Evolutionary conservation across 92 coral and sea anemone species (phyloP).

Genomic region (Scolanthus callimorphus): DNA sequence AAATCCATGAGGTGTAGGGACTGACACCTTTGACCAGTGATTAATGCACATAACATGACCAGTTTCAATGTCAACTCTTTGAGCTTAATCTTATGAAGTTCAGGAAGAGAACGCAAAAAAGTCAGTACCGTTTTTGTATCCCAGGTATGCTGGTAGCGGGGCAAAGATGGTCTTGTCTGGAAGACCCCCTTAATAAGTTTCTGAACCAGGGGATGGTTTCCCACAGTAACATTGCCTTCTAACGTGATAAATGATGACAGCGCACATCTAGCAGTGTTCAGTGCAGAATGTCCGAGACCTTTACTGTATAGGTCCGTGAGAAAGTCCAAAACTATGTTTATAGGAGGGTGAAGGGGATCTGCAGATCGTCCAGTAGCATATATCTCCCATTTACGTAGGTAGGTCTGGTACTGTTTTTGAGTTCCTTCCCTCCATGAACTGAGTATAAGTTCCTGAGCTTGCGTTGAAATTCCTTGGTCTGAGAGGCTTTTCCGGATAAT

Average conservation of each 20-base stretch:
- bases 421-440: slow-evolving; percentile 36
- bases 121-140: background rate
- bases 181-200: slow-evolving; percentile 19
- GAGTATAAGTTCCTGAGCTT: slow-evolving; percentile 44
- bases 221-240: slow-evolving; percentile 21
- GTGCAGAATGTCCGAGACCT: slow-evolving; percentile 28
- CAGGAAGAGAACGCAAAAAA: too few relatives aligned
- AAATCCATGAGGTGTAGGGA: slow-evolving; percentile 18
- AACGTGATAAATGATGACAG: background rate
- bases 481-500: background rate
- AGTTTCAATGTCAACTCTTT: slow-evolving; percentile 6
- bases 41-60: slow-evolving; percentile 26
- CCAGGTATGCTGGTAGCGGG: slow-evolving; percentile 3
- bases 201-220: slow-evolving; percentile 32
- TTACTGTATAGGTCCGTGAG: slow-evolving; percentile 5
- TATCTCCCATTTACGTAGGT: slow-evolving; percentile 45
- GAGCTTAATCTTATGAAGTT: background rate
- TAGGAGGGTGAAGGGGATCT: slow-evolving; percentile 41
- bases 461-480: slow-evolving; percentile 39
- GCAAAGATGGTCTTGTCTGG: slow-evolving; percentile 18
- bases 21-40: slow-evolving; percentile 12
- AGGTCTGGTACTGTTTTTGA: slow-evolving; percentile 34
- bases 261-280: too few relatives aligned
- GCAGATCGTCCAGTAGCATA: slow-evolving; percentile 31
- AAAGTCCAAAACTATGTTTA: background rate